A percentile compares a stretch with the other conserved stretches of the same genome.
Conservation (phyloP, 2,113 vertebrate species). For the Gymnobelideus leadbeateri region DNA sequence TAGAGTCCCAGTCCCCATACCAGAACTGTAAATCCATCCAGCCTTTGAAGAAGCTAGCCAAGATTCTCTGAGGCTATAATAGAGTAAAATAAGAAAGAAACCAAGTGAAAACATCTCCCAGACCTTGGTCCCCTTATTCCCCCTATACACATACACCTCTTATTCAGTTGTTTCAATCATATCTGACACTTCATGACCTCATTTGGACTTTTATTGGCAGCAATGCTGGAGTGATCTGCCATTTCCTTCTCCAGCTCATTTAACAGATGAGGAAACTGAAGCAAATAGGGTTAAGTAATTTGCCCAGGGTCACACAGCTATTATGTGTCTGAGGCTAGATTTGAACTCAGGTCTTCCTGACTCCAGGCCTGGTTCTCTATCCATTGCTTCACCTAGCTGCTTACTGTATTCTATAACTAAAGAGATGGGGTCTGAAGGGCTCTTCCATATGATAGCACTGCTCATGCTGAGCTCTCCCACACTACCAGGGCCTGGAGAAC, state of each 20-base stretch:
- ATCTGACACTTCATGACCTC: not conserved
- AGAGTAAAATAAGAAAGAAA: not conserved
- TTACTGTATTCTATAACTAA: not conserved
- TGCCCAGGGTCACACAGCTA: not conserved
- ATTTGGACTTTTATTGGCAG: too few relatives aligned
- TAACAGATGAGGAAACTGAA: not conserved
- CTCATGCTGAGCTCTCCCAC: not conserved
- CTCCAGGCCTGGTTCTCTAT: not conserved
- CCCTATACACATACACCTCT: not conserved
- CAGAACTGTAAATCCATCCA: not conserved
- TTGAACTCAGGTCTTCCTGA: not conserved
- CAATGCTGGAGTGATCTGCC: not conserved
- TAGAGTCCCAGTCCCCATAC: too few relatives aligned
- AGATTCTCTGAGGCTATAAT: not conserved
- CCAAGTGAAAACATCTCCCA: not conserved
- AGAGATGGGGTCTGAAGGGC: not conserved
- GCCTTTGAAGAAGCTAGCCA: not conserved
- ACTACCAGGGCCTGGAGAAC: not conserved
- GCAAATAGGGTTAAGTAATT: not conserved
- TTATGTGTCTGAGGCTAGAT: not conserved
- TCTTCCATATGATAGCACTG: rapidly evolving
- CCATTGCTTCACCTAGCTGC: not conserved
- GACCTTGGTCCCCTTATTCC: not conserved
- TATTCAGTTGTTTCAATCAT: not conserved
- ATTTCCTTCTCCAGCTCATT: not conserved